Evolutionary conservation across 1,140 invertebrate genomes (phyloP).

Genomic region (Drosophila pseudoananassae): DNA sequence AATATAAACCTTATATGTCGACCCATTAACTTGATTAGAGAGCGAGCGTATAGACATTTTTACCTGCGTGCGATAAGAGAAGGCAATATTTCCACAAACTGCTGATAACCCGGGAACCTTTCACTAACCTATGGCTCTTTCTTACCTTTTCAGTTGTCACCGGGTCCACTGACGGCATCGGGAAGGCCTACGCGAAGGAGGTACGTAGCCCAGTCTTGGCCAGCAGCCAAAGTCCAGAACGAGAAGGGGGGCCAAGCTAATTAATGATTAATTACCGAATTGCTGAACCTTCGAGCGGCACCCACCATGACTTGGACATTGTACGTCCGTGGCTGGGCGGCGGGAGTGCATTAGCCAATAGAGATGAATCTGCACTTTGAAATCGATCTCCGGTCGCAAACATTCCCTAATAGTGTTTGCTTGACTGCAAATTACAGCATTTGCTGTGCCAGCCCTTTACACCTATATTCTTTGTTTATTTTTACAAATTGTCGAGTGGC

Average conservation of each 20-base stretch:
- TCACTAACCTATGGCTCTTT: slow-evolving; percentile 13
- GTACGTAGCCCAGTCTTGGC: slow-evolving; percentile 84
- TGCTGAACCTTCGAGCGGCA: slow-evolving; percentile 2
- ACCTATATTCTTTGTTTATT: slow-evolving; percentile 15
- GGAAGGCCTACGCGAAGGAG: slow-evolving; percentile 93
- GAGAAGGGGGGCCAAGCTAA: slow-evolving; percentile 1
- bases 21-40: slow-evolving; percentile 1
- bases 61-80: slow-evolving; percentile 43
- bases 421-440: slow-evolving; percentile 29
- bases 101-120: slow-evolving; percentile 12
- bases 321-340: not conserved
- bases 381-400: slow-evolving; percentile 49
- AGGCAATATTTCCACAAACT: not conserved
- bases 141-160: slow-evolving; percentile 90
- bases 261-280: slow-evolving; percentile 38
- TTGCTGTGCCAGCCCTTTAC: slow-evolving; percentile 9
- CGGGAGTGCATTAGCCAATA: slow-evolving; percentile 24
- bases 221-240: slow-evolving; percentile 17
- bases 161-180: slow-evolving; percentile 96
- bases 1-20: not conserved
- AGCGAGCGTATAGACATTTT: not conserved
- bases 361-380: slow-evolving; percentile 52
- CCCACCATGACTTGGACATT: slow-evolving; percentile 50
- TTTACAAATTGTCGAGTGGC: slow-evolving; percentile 26
- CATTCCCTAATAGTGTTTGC: slow-evolving; percentile 54